Evolutionary conservation across 2,888 invertebrate species (phyloP).

Genomic region (Caenorhabditis virilis): DNA sequence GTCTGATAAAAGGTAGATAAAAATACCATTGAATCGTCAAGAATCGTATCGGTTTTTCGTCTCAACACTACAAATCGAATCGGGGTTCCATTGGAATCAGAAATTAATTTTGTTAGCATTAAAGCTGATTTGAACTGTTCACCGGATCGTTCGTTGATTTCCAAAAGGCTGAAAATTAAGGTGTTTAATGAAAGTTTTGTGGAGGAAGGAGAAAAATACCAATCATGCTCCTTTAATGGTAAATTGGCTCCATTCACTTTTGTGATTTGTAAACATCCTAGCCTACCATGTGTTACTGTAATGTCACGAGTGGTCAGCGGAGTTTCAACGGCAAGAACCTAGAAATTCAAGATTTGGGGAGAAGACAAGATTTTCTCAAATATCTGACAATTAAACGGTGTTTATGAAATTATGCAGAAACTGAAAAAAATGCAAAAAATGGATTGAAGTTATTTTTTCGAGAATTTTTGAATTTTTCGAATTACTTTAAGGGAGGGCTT

Average conservation of each 20-base stretch:
- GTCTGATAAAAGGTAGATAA: neutral
- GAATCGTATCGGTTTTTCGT: slow-evolving; percentile 23
- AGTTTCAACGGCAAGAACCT: slow-evolving; percentile 54
- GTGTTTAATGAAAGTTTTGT: too few species aligned
- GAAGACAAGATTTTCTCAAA: too few species aligned
- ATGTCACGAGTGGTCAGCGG: slow-evolving; percentile 51
- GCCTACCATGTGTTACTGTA: slow-evolving; percentile 42
- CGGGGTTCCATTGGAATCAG: slow-evolving; percentile 45
- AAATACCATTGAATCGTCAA: neutral
- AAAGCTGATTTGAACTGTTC: slow-evolving; percentile 54
- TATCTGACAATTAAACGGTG: too few species aligned
- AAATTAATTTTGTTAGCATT: slow-evolving; percentile 53
- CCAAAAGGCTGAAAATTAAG: slow-evolving; percentile 42
- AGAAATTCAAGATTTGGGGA: neutral
- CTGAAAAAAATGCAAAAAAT: too few species aligned
- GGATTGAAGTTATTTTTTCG: too few species aligned
- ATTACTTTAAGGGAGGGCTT: too few species aligned
- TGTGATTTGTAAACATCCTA: slow-evolving; percentile 52
- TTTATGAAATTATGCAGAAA: too few species aligned
- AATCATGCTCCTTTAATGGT: slow-evolving; percentile 51
- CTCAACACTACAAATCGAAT: slow-evolving; percentile 53
- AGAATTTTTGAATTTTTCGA: too few species aligned
- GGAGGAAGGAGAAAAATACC: too few species aligned
- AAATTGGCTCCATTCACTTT: slow-evolving; percentile 55
- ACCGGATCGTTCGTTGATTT: slow-evolving; percentile 49